Evolutionary conservation across 2,797 vertebrate species (phyloP).

Genomic region (Tachyglossus aculeatus): DNA sequence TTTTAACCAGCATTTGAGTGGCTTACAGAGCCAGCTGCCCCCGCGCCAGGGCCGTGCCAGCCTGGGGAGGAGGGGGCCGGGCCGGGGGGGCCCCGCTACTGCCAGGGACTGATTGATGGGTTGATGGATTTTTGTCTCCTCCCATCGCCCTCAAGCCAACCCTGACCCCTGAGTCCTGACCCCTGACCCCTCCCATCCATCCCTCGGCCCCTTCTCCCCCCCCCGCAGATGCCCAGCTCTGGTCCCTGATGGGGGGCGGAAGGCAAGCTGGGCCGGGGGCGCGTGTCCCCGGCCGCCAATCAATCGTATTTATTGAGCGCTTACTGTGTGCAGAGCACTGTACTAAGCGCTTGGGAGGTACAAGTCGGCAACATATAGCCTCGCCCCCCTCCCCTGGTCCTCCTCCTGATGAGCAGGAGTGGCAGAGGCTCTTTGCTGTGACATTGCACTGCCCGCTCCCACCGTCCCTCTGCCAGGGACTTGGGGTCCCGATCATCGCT

Average conservation of each 20-base stretch:
- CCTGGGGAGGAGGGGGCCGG: not conserved
- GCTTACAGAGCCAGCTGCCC: conserved; percentile 53
- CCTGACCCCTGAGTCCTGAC: no score
- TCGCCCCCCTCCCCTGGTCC: not conserved
- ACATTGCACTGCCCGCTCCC: conserved; percentile 25
- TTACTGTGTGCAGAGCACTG: no score
- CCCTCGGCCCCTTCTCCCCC: not conserved
- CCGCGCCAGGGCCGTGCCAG: conserved; percentile 55
- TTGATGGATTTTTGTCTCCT: no score
- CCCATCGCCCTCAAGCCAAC: no score
- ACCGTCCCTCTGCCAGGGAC: not conserved
- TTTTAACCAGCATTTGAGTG: conserved; percentile 62
- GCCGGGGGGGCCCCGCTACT: not conserved
- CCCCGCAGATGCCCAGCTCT: no score
- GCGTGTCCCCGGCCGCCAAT: not conserved
- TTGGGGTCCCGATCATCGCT: not conserved
- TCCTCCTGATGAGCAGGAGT: no score
- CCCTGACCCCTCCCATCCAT: no score
- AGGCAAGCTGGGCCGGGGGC: not conserved
- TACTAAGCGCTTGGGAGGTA: not conserved
- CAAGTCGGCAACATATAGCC: no score
- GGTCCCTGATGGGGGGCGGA: no score
- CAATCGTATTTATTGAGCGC: no score
- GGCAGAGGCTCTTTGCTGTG: conserved; percentile 50
- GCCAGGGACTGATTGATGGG: no score